Percentiles rank a stretch among this genome's conserved stretches.
Evolutionary conservation across 2,888 invertebrate genomes (phyloP).

Genomic region (Agapostemon virescens): DNA sequence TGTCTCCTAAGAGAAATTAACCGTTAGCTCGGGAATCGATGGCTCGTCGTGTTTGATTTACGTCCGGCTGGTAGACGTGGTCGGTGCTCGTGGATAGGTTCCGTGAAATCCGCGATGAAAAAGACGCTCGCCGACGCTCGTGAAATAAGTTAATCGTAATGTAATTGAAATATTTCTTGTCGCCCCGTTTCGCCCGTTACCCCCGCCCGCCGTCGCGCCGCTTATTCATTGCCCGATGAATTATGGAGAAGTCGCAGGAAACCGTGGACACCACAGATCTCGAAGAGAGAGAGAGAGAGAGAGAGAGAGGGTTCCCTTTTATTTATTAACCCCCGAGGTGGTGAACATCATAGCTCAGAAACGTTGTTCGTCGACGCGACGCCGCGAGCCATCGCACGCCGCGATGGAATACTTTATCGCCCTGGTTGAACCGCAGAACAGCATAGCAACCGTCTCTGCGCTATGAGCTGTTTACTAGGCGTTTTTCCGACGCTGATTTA

Average conservation of each 20-base stretch:
- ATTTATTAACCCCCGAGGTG: conserved; percentile 50
- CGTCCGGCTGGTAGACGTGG: conserved; percentile 3
- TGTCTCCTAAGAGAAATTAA: conserved; percentile 47
- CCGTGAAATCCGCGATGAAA: conserved; percentile 16
- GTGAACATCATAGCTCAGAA: conserved; percentile 44
- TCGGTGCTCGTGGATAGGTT: background rate
- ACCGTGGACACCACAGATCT: conserved; percentile 44
- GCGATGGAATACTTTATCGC: conserved; percentile 45
- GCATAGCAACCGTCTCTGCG: conserved; percentile 36
- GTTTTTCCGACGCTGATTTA: conserved; percentile 11
- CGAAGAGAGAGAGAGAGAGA: background rate
- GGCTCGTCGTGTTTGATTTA: conserved; percentile 44
- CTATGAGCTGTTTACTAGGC: conserved; percentile 36
- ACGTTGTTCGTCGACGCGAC: conserved; percentile 29
- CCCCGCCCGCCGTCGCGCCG: background rate
- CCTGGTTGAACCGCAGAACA: background rate
- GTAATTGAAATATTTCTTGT: conserved; percentile 54
- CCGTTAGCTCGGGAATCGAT: conserved; percentile 56
- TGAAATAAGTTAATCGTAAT: conserved; percentile 44
- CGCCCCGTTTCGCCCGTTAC: background rate
- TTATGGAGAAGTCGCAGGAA: conserved; percentile 45
- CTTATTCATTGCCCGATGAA: conserved; percentile 48
- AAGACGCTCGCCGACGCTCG: background rate
- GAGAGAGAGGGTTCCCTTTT: conserved; percentile 20
- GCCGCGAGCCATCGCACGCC: conserved; percentile 36